These are phyloP conservation scores for Porites lobata DNA, from an alignment of 92 coral and sea anemone species.

Conservation along the genomic window DNA sequence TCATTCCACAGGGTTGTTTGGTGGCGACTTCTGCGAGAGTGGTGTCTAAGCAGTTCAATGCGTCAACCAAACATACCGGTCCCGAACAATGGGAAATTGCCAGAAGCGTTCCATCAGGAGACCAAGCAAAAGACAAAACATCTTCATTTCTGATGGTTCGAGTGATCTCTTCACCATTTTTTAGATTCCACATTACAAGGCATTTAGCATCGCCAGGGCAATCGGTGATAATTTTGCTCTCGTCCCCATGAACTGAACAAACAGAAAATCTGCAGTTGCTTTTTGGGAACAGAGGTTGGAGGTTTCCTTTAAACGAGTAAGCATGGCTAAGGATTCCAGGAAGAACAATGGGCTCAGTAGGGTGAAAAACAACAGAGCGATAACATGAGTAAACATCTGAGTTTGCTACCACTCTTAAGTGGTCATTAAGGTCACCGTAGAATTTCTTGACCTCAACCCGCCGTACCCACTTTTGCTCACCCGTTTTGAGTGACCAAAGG, in stretches of 20 bases:
- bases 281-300: too few relatives aligned
- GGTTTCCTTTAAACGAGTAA: too few relatives aligned
- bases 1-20: not conserved
- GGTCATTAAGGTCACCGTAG: too few relatives aligned
- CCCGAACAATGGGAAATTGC: constrained; percentile 11
- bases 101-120: constrained; percentile 19
- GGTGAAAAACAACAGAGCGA: too few relatives aligned
- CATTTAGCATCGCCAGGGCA: constrained; percentile 12
- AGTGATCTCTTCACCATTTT: constrained; percentile 8
- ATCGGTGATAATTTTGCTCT: constrained; percentile 23
- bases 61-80: constrained; percentile 3
- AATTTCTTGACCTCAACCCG: too few relatives aligned
- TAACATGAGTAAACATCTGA: too few relatives aligned
- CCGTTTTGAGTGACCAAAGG: too few relatives aligned
- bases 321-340: too few relatives aligned
- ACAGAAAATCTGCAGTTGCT: not conserved
- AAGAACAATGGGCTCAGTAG: too few relatives aligned
- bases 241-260: constrained; percentile 28
- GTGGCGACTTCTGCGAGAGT: not conserved
- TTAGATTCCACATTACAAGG: constrained; percentile 1
- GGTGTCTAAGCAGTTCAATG: not conserved
- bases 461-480: too few relatives aligned
- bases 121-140: constrained; percentile 20
- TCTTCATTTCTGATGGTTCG: not conserved
- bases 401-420: too few relatives aligned